Base-by-base conservation (phyloP, 2,113 vertebrate genomes). In the Phyllostomus discolor region DNA sequence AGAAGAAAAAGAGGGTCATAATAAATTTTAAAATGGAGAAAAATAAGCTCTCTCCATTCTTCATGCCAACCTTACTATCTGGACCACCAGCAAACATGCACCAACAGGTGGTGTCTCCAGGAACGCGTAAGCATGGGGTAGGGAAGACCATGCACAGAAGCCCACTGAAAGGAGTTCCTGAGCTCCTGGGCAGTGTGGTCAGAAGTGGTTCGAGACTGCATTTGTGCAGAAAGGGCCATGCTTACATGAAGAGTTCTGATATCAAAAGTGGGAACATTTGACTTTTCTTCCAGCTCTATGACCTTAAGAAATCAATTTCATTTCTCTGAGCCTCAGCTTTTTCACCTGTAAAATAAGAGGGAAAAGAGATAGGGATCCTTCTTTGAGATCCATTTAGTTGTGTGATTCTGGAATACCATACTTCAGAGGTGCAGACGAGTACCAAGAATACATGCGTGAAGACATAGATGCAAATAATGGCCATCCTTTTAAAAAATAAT, bases 11-110 rank as follows among this genome's bases (percentile, higher is more conserved):
- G 33, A 87, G 4, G 0, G 0, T 57, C 22, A 64, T 81, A 93
- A 85, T 59, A 92, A 62, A 95, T 57, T 95, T 14, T 75, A 15
- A 86, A 91, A 79, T 85, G 41, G 52, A 85, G 16, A 85, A 90
- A 86, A 90, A 70, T 22, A 43, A 97, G 33, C 52, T 83, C 43
- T 70, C 31, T n/a, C 81, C 24, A 14, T 54, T 89, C 84, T 90
- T 96, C 24, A 10, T 28, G 28, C 8, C 86, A 70, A 66, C 9
- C 50, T 88, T 41, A 43, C 22, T 64, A 6, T 54, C 70, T 72
- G 43, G n/a, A 62, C 92, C 28, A 76, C 38, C 33, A 86, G 35
- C 35, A 88, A 92, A 92, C 0, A 0, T 31, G 26, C 38, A 15
- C 26, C 41, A 41, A 70, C 4, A 16, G 24, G 9, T 3, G 24